phyloP scores from a whole-genome alignment of 2,113 vertebrate species.

The Crotalus tigris region DNA sequence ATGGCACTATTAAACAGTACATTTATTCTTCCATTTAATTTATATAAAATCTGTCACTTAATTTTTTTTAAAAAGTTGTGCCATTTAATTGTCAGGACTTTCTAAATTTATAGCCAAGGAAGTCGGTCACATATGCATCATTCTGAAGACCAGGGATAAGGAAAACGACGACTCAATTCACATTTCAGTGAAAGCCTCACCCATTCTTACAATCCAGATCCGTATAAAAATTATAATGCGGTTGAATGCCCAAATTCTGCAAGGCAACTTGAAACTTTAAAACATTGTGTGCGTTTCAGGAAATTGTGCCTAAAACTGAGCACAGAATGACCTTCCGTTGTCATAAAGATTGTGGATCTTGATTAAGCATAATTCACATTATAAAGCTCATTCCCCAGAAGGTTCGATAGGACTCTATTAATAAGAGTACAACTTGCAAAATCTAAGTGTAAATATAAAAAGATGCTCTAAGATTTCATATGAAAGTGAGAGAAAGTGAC shows the following conservation, averaged over 20 bases:
- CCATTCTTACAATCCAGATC: background rate
- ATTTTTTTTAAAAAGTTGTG: background rate
- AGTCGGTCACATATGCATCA: background rate
- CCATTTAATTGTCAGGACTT: background rate
- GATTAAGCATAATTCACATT: slow-evolving; percentile 21
- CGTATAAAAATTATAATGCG: background rate
- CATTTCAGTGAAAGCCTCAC: background rate
- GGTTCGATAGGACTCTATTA: slow-evolving; percentile 53
- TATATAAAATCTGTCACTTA: background rate
- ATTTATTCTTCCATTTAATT: background rate
- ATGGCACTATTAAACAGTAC: background rate
- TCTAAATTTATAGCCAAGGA: background rate
- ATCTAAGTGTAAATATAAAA: slow-evolving; percentile 12
- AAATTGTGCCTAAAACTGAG: background rate
- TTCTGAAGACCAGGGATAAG: background rate
- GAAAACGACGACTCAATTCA: background rate
- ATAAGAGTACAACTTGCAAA: slow-evolving; percentile 47
- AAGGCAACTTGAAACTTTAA: background rate
- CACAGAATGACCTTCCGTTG: background rate
- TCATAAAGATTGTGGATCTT: background rate
- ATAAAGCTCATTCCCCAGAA: slow-evolving; percentile 25
- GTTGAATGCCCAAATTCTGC: background rate
- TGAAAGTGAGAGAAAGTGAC: slow-evolving; percentile 30
- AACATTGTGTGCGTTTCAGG: background rate
- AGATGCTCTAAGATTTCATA: slow-evolving; percentile 45